Evolutionary conservation across 1,140 invertebrate genomes (phyloP).

Genomic region (Riptortus pedestris): DNA sequence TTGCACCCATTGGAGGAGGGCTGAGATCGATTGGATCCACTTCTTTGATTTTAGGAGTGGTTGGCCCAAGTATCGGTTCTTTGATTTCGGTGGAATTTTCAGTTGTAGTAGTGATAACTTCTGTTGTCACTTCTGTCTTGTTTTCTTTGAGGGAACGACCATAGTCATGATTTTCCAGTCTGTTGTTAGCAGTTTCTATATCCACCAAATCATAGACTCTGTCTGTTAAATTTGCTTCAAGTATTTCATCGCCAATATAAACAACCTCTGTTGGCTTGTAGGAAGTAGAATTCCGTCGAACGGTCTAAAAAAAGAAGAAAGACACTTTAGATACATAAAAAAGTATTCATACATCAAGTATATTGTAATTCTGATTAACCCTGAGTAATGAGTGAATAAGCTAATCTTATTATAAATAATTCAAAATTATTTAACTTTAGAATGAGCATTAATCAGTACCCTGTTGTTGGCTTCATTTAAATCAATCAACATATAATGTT

Average conservation of each 20-base stretch:
- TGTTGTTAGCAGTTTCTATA: neutral
- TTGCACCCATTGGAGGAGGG: constrained; percentile 30
- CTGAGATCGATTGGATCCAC: constrained; percentile 23
- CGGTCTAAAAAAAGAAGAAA: neutral
- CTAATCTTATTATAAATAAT: too few relatives aligned
- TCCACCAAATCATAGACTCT: constrained; percentile 20
- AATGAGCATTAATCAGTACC: too few relatives aligned
- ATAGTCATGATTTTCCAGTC: constrained; percentile 8
- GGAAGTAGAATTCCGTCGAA: neutral
- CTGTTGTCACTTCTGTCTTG: neutral
- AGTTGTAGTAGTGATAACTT: neutral
- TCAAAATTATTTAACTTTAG: too few relatives aligned
- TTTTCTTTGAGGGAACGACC: constrained; percentile 15
- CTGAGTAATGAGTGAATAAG: too few relatives aligned
- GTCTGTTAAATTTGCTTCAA: constrained; percentile 18
- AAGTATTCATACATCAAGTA: too few relatives aligned
- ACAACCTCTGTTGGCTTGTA: constrained; percentile 36
- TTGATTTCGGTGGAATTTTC: constrained; percentile 27
- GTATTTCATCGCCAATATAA: constrained; percentile 32
- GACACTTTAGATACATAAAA: too few relatives aligned
- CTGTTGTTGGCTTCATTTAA: too few relatives aligned
- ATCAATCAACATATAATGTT: too few relatives aligned
- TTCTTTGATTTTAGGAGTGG: constrained; percentile 13
- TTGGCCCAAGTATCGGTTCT: constrained; percentile 24
- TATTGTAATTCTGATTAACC: too few relatives aligned